Conservation (phyloP, 2,113 vertebrate species). For the Pitta sordida region DNA sequence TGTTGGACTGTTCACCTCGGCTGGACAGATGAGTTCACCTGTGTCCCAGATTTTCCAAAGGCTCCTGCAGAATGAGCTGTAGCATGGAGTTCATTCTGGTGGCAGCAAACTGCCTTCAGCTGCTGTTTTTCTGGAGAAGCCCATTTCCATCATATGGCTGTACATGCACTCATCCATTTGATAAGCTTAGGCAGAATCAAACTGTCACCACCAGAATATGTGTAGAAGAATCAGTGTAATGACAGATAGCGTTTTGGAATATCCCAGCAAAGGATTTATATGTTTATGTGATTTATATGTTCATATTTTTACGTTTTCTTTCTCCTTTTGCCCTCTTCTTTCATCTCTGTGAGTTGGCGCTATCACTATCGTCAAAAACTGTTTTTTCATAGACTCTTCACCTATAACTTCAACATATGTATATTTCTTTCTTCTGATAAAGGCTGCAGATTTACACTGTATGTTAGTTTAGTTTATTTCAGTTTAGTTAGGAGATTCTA, state of each 20-base stretch:
- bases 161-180: background rate
- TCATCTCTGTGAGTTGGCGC: background rate
- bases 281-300: too few relatives aligned
- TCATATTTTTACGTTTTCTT: too few relatives aligned
- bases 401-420: background rate
- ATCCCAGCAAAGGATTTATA: background rate
- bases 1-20: rapidly evolving
- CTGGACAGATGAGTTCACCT: background rate
- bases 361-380: background rate
- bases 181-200: constrained; percentile 16
- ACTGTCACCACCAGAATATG: constrained; percentile 11
- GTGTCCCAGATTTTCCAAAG: background rate
- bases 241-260: background rate
- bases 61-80: background rate
- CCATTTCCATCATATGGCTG: background rate
- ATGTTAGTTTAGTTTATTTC: constrained; percentile 6
- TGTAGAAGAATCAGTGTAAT: background rate
- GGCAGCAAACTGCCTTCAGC: constrained; percentile 9
- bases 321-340: constrained; percentile 23
- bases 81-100: background rate
- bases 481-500: background rate
- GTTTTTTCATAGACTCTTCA: background rate
- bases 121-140: background rate
- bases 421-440: background rate
- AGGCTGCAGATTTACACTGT: background rate